These are phyloP conservation scores for Bufo bufo DNA, from an alignment of 2,113 vertebrate genomes.

Conservation along the genomic window DNA sequence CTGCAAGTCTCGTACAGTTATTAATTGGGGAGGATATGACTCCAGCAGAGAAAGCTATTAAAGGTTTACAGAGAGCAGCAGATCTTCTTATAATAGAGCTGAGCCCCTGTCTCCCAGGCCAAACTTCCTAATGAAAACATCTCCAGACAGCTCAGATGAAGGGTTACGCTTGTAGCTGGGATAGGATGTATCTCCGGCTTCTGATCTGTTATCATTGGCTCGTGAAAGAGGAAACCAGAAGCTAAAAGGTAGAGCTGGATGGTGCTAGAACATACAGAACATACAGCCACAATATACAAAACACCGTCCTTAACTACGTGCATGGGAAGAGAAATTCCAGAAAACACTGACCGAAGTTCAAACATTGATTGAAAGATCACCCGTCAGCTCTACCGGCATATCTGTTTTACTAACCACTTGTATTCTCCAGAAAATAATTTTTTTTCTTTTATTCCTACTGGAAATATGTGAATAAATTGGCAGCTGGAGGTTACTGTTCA, in stretches of 20 bases:
- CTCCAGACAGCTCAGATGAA: constrained; percentile 72
- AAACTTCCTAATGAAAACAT: constrained; percentile 96
- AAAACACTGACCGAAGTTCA: background rate
- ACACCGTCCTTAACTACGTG: constrained; percentile 86
- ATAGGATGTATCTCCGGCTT: constrained; percentile 81
- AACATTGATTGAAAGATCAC: background rate
- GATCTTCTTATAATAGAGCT: constrained; percentile 84
- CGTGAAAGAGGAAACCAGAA: constrained; percentile 69
- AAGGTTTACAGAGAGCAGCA: constrained; percentile 79
- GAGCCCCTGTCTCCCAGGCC: constrained; percentile 84
- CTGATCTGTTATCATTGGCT: constrained; percentile 86
- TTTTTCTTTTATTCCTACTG: too few relatives aligned
- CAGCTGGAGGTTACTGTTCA: too few relatives aligned
- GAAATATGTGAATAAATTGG: too few relatives aligned
- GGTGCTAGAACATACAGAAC: constrained; percentile 74
- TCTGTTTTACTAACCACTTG: too few relatives aligned
- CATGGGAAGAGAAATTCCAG: constrained; percentile 72
- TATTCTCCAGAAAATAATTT: background rate
- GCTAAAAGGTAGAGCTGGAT: constrained; percentile 71
- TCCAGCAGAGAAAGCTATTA: constrained; percentile 77
- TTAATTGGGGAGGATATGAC: constrained; percentile 79
- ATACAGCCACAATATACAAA: constrained; percentile 72
- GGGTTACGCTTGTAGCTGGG: constrained; percentile 73
- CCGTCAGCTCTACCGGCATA: background rate
- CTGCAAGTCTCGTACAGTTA: constrained; percentile 58